Conservation (phyloP, 2,113 vertebrate species). For the Carollia perspicillata region DNA sequence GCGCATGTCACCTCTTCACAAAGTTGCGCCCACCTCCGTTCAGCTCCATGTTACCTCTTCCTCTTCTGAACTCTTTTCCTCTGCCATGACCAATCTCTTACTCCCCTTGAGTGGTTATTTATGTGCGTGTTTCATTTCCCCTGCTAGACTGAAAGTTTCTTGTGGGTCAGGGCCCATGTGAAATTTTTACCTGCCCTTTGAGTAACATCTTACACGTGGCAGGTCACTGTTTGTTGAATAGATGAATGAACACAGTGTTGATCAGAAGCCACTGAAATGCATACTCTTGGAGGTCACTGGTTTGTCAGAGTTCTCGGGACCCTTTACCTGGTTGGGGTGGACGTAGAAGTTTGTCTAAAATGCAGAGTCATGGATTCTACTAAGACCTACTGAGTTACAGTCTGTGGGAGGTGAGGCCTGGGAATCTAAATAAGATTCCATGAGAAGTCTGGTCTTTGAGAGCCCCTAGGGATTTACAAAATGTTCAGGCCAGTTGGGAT, state of each 20-base stretch:
- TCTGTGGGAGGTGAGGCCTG: background rate
- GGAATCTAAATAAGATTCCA: background rate
- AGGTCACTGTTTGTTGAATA: background rate
- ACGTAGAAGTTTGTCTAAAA: background rate
- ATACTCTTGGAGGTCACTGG: background rate
- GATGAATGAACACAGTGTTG: background rate
- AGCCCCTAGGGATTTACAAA: background rate
- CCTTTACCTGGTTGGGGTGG: background rate
- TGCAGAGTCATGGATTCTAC: background rate
- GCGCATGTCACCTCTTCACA: background rate
- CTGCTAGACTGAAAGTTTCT: background rate
- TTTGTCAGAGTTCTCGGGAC: background rate
- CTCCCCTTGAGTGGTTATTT: background rate
- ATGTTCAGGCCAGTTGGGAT: background rate
- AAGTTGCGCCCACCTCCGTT: background rate
- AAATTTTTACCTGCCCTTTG: background rate
- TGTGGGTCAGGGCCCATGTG: background rate
- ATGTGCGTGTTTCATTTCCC: background rate
- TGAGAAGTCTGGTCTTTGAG: background rate
- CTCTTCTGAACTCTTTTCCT: background rate
- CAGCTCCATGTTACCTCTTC: background rate
- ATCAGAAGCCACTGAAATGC: background rate
- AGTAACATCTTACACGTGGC: background rate
- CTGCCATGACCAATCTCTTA: background rate
- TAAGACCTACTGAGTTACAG: background rate